A percentile compares a stretch with the other conserved stretches of the same genome.
Evolutionary conservation across 2,113 vertebrate species (phyloP).

Genomic region (Neopipo cinnamomea): DNA sequence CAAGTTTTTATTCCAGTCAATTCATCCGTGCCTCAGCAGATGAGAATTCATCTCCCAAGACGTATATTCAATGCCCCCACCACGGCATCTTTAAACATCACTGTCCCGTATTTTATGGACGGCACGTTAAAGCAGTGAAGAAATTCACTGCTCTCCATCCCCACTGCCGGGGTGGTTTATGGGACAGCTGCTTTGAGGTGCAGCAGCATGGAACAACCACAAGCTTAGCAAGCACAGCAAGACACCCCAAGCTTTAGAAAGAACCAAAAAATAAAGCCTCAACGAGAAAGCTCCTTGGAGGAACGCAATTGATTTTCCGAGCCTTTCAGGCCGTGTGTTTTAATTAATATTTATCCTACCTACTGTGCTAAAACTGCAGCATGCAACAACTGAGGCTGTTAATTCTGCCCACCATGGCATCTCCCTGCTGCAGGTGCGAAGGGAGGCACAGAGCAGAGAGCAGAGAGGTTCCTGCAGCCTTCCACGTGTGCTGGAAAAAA

Average conservation of each 20-base stretch:
- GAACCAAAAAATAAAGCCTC: not conserved
- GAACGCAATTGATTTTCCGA: constrained; percentile 2
- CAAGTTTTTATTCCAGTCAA: not conserved
- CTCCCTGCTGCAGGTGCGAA: not conserved
- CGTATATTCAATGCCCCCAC: not conserved
- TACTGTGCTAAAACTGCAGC: not conserved
- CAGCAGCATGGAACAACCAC: not conserved
- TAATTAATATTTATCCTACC: constrained; percentile 52
- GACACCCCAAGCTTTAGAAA: not conserved
- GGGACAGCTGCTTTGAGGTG: constrained; percentile 3
- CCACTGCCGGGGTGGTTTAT: not conserved
- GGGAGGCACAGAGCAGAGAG: not conserved
- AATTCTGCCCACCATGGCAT: not conserved
- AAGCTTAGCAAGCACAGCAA: not conserved
- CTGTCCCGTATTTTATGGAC: not conserved
- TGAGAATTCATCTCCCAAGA: not conserved
- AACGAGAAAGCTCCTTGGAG: not conserved
- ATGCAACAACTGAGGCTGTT: not conserved
- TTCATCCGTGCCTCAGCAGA: not conserved
- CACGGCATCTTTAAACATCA: not conserved
- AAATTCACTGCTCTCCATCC: not conserved
- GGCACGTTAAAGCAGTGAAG: not conserved
- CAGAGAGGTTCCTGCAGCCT: not conserved
- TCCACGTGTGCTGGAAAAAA: not conserved
- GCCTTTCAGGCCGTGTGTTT: not conserved